Conservation (phyloP, 2,888 invertebrate genomes). For the Athalia circularis region DNA sequence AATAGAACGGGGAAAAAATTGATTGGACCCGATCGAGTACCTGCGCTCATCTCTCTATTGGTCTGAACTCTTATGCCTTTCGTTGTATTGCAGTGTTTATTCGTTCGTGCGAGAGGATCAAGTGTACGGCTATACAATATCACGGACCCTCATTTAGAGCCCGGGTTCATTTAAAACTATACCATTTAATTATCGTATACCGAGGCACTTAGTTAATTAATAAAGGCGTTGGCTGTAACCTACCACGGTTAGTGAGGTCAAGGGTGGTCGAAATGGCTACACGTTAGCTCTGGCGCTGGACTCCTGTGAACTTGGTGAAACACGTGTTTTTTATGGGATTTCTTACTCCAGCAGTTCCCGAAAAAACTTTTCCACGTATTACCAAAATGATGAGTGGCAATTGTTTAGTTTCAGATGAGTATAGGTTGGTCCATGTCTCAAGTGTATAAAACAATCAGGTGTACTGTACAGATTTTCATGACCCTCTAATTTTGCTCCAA, state of each 20-base stretch:
- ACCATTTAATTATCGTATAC: constrained; percentile 44
- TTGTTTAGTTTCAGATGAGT: constrained; percentile 24
- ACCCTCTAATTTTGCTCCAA: neutral
- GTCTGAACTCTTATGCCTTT: neutral
- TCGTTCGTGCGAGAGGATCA: constrained; percentile 23
- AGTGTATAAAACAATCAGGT: neutral
- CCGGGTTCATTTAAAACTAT: constrained; percentile 43
- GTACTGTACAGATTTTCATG: neutral
- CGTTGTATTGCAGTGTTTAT: neutral
- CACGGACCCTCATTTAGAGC: constrained; percentile 31
- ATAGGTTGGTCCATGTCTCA: neutral
- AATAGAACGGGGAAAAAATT: too few species aligned
- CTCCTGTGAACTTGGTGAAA: constrained; percentile 37
- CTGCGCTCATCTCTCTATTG: neutral
- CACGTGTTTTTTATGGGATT: constrained; percentile 43
- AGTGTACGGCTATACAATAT: constrained; percentile 15
- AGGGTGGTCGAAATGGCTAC: constrained; percentile 42
- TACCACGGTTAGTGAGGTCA: constrained; percentile 43
- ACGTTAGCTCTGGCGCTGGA: constrained; percentile 23
- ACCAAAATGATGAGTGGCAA: constrained; percentile 30
- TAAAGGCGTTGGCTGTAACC: constrained; percentile 42
- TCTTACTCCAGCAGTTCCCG: neutral
- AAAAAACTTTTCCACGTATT: constrained; percentile 24
- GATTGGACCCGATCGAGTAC: too few species aligned
- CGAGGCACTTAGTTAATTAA: constrained; percentile 46